Evolutionary conservation across 2,113 vertebrate genomes (phyloP).

Genomic region (Anoura caudifer): DNA sequence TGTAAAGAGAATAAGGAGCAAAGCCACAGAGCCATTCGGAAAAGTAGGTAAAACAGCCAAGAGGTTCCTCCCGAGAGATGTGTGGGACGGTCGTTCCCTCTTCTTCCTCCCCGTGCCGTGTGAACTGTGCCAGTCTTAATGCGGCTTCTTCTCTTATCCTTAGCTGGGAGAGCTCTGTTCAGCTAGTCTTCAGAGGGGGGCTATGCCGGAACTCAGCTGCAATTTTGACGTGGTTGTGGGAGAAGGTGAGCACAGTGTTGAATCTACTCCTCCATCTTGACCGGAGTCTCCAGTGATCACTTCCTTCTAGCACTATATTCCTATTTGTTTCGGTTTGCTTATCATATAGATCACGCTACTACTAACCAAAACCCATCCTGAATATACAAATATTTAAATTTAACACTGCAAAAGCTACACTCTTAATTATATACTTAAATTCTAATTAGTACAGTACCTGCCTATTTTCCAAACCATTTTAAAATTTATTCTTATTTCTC

Average conservation of each 20-base stretch:
- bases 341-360: not conserved
- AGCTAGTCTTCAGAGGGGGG: not conserved
- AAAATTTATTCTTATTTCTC: not conserved
- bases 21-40: not conserved
- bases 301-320: not conserved
- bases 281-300: not conserved
- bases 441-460: not conserved
- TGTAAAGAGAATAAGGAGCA: not conserved
- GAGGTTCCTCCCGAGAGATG: not conserved
- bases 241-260: not conserved
- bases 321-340: not conserved
- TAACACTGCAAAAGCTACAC: not conserved
- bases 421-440: not conserved
- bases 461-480: not conserved
- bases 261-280: not conserved
- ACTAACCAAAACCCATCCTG: not conserved
- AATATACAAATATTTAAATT: not conserved
- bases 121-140: not conserved
- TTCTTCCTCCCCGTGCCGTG: not conserved
- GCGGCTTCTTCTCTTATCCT: not conserved
- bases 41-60: not conserved
- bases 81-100: not conserved
- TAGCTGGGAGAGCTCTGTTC: not conserved
- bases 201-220: not conserved
- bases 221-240: not conserved